Evolutionary conservation across 2,888 invertebrate genomes (phyloP).

Genomic region (Cynaeus angustus): DNA sequence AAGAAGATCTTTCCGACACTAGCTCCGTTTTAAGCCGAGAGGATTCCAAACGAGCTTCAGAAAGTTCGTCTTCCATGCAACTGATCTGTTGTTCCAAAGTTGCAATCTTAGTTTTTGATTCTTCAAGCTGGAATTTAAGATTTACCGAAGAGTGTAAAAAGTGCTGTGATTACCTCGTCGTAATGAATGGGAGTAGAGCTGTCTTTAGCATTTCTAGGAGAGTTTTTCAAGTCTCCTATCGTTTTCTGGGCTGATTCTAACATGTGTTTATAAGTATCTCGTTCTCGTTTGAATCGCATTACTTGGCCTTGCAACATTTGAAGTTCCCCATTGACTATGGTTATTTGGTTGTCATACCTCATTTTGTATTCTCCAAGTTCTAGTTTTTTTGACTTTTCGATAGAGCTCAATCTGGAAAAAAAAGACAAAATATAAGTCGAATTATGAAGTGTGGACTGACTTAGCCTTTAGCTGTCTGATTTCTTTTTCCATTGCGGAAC

Average conservation of each 20-base stretch:
- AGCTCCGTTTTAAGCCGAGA: conserved; percentile 91
- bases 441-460: conserved; percentile 62
- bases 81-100: conserved; percentile 88
- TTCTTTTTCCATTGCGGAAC: conserved; percentile 84
- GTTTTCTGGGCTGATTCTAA: conserved; percentile 90
- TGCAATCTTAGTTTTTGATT: conserved; percentile 81
- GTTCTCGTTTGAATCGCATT: conserved; percentile 87
- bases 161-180: conserved; percentile 76
- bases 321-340: conserved; percentile 86
- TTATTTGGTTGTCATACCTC: conserved; percentile 89
- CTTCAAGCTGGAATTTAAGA: conserved; percentile 75
- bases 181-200: conserved; percentile 80
- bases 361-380: conserved; percentile 88
- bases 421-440: background rate
- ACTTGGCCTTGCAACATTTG: conserved; percentile 87
- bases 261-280: conserved; percentile 93
- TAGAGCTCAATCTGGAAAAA: conserved; percentile 71
- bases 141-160: background rate
- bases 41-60: conserved; percentile 86
- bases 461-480: conserved; percentile 80
- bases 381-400: conserved; percentile 83
- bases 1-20: conserved; percentile 90
- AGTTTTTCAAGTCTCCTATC: conserved; percentile 83
- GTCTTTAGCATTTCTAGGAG: conserved; percentile 72
- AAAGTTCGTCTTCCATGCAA: conserved; percentile 90